phyloP scores from a whole-genome alignment of 2,113 vertebrate genomes.

The Platichthys stellatus region DNA sequence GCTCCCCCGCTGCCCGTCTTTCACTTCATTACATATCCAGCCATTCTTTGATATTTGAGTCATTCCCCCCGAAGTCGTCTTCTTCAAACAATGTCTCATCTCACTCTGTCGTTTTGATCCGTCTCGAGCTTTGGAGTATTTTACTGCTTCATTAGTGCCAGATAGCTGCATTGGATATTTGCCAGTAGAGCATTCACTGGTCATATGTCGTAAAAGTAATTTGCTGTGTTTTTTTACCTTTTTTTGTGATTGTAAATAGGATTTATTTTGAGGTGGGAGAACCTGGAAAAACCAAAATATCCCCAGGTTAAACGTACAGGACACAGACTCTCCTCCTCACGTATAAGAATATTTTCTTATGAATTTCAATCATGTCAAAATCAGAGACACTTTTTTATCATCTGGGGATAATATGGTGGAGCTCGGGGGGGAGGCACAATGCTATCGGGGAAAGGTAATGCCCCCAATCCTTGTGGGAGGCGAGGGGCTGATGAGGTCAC shows the following conservation, averaged over 20 bases:
- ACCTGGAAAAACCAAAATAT: not conserved
- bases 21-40: constrained; percentile 47
- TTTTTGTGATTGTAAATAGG: not conserved
- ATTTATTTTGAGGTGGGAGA: not conserved
- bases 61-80: constrained; percentile 25
- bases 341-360: constrained; percentile 25
- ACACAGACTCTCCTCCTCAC: not conserved
- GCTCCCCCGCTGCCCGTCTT: constrained; percentile 37
- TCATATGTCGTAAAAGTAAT: not conserved
- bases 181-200: not conserved
- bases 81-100: constrained; percentile 30
- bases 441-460: constrained; percentile 41
- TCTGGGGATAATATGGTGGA: constrained; percentile 29
- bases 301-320: not conserved
- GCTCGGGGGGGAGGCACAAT: constrained; percentile 22
- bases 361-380: constrained; percentile 26
- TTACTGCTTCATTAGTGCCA: constrained; percentile 17
- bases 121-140: constrained; percentile 6
- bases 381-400: constrained; percentile 45
- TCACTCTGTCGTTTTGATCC: constrained; percentile 14
- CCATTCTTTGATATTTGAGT: constrained; percentile 39
- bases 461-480: constrained; percentile 42
- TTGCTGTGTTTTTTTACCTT: not conserved
- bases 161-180: not conserved
- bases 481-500: constrained; percentile 63